Evolutionary conservation across 2,888 invertebrate genomes (phyloP), one percentile per base, ranked within the genome.

Genomic region (Tetragonula carbonaria): DNA sequence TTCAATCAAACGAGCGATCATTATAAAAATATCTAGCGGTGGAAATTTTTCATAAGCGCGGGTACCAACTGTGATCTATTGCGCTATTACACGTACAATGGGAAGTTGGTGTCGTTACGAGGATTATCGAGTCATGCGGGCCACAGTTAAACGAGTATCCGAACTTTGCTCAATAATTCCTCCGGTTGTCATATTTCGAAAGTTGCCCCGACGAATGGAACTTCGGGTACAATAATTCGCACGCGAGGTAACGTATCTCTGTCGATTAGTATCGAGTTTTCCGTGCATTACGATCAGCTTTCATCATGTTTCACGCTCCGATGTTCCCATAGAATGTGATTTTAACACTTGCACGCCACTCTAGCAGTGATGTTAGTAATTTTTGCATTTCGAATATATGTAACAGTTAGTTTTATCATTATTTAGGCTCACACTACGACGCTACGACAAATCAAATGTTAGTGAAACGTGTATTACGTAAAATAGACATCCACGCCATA

Each of bases 171-270:
- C 66, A 50, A 66, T 70, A 80, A 74, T 82, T 66, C 33, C 45
- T 21, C 33, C 18, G 5, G 70, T 82, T 57, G 68, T 68, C 21
- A 21, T 74, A 70, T 74, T 82, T 63, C 80, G 45, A 28, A 72
- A 78, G 78, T 72, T 63, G 50, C 65, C 51, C 38, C 28, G 65
- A 74, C 65, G 59, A 74, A 53, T 38, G 33, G 33, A 80, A 59
- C 38, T 16, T 4, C 38, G 16, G 21, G 73, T 18, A 14, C 21
- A 65, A 70, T 45, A 51, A 70, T 74, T 74, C 33, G 11, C 57
- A 16, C 70, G 45, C 16, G 45, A 33, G 59, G 38, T 33, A 59
- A 33, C 28, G 4, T 28, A 59, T 70, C 28, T 65, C 18, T 8
- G 4, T 62, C 65, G 33, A 53, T 74, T 53, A 74, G 51, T 16